Evolutionary conservation across 2,888 invertebrate genomes (phyloP).

Genomic region (Eristalis intricaria): DNA sequence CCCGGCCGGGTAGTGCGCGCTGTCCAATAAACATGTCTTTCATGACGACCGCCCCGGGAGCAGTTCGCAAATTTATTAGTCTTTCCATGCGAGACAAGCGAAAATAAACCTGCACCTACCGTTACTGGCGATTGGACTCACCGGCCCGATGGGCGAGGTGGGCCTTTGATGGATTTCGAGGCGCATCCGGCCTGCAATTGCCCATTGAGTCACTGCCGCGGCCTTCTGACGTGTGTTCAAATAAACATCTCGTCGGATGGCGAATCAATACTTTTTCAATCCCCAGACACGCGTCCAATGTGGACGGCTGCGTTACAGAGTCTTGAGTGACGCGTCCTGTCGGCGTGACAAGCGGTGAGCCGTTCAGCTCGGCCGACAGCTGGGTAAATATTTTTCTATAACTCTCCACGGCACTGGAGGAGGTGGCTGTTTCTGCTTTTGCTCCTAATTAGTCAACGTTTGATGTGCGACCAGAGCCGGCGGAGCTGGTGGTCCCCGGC

Average conservation of each 20-base stretch:
- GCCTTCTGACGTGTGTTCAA: not conserved
- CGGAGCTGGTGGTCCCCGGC: not conserved
- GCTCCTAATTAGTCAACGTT: not conserved
- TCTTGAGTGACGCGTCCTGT: not conserved
- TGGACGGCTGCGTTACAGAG: not conserved
- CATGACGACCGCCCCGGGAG: not conserved
- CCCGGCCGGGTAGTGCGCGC: not conserved
- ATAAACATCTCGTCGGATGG: not conserved
- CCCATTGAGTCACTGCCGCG: not conserved
- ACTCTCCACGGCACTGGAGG: not conserved
- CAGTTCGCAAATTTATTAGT: slow-evolving; percentile 3
- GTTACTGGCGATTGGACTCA: not conserved
- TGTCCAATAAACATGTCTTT: slow-evolving; percentile 24
- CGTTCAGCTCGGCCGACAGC: not conserved
- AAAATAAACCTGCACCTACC: not conserved
- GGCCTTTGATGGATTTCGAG: not conserved
- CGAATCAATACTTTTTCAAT: not conserved
- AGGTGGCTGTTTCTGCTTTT: not conserved
- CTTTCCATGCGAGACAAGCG: not conserved
- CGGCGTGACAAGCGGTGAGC: too few species aligned
- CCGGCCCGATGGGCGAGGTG: not conserved
- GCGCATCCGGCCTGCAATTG: not conserved
- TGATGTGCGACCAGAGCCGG: not conserved
- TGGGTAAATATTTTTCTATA: not conserved
- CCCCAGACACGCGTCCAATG: not conserved